These are phyloP conservation scores for Mamestra brassicae DNA, from an alignment of 2,888 invertebrate species.

Conservation along the genomic window DNA sequence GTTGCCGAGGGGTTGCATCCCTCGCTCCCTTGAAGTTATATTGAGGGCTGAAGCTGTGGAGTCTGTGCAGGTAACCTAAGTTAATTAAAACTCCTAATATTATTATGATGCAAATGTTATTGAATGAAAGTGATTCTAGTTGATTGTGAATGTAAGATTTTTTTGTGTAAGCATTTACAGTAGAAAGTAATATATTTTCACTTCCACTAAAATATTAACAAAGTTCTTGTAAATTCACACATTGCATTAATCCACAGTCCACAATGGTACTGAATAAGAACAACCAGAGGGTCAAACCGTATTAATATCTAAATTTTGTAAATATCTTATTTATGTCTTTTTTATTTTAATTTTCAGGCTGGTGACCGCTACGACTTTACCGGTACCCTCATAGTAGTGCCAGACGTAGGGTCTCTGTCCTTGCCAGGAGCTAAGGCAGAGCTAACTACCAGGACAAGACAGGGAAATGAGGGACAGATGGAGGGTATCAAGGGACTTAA, in stretches of 20 bases:
- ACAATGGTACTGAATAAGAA: no score
- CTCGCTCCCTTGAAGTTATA: slow-evolving; percentile 98
- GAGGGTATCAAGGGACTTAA: slow-evolving; percentile 97
- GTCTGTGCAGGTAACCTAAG: slow-evolving; percentile 93
- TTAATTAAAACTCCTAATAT: no score
- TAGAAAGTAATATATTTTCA: not conserved
- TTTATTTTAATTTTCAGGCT: slow-evolving; percentile 81
- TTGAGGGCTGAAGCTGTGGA: slow-evolving; percentile 99
- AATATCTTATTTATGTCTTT: no score
- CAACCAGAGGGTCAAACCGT: no score
- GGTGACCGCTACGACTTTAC: slow-evolving; percentile 97
- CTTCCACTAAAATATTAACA: not conserved
- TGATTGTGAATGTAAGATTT: no score
- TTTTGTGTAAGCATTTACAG: no score
- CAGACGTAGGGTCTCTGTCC: slow-evolving; percentile 97
- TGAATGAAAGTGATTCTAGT: no score
- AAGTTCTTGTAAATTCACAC: not conserved
- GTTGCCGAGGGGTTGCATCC: slow-evolving; percentile 98
- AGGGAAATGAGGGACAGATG: slow-evolving; percentile 93
- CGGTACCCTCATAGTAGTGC: slow-evolving; percentile 98
- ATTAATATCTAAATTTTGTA: no score
- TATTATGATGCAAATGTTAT: no score
- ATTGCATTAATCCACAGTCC: no score
- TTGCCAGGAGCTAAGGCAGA: slow-evolving; percentile 97
- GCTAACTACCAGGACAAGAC: slow-evolving; percentile 93